Evolutionary conservation across 1,140 invertebrate species (phyloP).

Genomic region (Oedothorax gibbosus): DNA sequence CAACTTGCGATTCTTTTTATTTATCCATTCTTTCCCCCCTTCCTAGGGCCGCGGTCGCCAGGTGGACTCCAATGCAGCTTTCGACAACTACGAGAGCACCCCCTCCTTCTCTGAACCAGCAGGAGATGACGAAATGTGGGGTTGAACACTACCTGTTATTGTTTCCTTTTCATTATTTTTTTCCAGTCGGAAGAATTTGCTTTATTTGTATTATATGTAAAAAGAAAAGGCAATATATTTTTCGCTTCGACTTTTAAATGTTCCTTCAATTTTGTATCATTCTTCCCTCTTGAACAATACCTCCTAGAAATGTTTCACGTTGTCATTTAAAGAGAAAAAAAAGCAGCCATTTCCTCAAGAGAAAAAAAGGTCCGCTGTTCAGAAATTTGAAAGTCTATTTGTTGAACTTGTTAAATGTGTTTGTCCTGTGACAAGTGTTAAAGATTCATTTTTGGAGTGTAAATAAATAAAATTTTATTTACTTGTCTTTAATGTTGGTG

Average conservation of each 20-base stretch:
- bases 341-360: too few relatives aligned
- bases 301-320: not conserved
- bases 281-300: conserved; percentile 6
- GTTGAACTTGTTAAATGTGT: not conserved
- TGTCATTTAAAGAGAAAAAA: too few relatives aligned
- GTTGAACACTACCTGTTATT: not conserved
- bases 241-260: conserved; percentile 17
- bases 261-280: conserved; percentile 24
- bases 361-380: not conserved
- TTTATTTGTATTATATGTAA: conserved; percentile 45
- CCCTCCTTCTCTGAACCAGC: not conserved
- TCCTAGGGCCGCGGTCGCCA: conserved; percentile 34
- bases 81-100: conserved; percentile 11
- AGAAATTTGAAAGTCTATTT: not conserved
- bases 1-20: not conserved
- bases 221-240: conserved; percentile 48
- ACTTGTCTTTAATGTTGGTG: not conserved
- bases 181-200: not conserved
- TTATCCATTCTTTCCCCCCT: not conserved
- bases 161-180: not conserved
- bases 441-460: not conserved
- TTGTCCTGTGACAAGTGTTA: not conserved
- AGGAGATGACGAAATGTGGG: conserved; percentile 19
- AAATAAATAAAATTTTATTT: not conserved
- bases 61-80: conserved; percentile 30